Base-by-base conservation (phyloP, 2,113 vertebrate genomes). In the Megaleporinus macrocephalus region DNA sequence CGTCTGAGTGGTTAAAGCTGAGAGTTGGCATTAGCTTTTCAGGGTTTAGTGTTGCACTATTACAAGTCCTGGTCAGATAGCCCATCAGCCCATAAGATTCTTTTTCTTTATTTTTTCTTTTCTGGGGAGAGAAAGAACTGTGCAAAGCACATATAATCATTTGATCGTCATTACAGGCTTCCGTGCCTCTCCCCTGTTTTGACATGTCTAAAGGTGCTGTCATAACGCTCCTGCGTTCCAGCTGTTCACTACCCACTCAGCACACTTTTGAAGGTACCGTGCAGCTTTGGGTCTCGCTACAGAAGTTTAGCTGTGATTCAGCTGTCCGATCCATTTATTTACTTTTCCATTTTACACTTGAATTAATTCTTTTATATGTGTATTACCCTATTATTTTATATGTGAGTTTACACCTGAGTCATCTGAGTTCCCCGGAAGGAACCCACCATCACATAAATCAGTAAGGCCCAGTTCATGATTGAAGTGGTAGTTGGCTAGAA, bases 181-280 rank as follows among this genome's bases (percentile, higher is more conserved):
- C 55, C 41, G 14, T 77, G 73, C 49, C 29, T 84, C 27, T 71
- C 47, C 69, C 49, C 47, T 87, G 86, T 84, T 87, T 68, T 73
- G 61, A 82, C 86, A 80, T 82, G 83, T 71, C 80, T 79, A 11
- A 29, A 71, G 68, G 65, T 69, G 78, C 68, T 82, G 79, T 79
- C 4, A 12, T 82, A 76, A 82, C 44, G 59, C 49, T 27, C 53
- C n/a, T 27, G 72, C 75, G 63, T 74, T 69, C 75, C 74, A 62
- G 81, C 78, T 84, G 69, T 71, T 70, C 74, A 27, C 76, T 79
- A 73, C 63, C 18, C 12, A 2, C 33, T 44, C 66, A 68, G 59
- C 49, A 68, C 26, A 59, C 49, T 47, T 66, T 78, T 62, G 36
- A 44, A 80, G 9, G n/a, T 33, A 59, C 57, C 69, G 66, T n/a